Percentiles rank a stretch among this genome's conserved stretches.
phyloP scores from a whole-genome alignment of 1,140 invertebrate species.

The Eueides isabella region DNA sequence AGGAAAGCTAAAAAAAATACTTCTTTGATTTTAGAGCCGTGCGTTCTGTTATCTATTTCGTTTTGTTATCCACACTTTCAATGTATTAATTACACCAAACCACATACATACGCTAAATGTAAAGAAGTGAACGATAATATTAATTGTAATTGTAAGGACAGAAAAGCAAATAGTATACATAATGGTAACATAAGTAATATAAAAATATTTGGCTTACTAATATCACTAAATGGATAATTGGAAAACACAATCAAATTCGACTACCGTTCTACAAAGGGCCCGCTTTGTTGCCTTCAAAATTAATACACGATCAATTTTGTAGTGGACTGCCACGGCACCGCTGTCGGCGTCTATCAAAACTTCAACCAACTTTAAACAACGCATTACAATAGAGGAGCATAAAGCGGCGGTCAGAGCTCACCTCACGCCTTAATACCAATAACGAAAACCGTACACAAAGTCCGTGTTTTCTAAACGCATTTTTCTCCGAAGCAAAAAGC shows the following conservation, averaged over 20 bases:
- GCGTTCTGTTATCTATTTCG: no score
- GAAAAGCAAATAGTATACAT: background rate
- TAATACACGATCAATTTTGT: constrained; percentile 59
- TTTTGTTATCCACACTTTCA: no score
- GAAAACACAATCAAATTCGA: constrained; percentile 41
- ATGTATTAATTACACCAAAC: no score
- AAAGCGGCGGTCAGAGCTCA: constrained; percentile 50
- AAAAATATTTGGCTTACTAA: background rate
- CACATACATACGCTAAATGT: no score
- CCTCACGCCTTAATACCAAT: constrained; percentile 69
- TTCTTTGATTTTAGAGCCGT: no score
- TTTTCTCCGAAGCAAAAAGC: constrained; percentile 73
- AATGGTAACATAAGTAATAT: background rate
- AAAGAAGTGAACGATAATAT: no score
- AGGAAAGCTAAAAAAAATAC: no score
- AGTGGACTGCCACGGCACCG: constrained; percentile 29
- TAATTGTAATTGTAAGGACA: background rate
- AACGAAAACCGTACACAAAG: constrained; percentile 76
- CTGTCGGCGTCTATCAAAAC: constrained; percentile 56
- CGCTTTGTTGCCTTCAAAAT: constrained; percentile 61
- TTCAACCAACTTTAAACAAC: constrained; percentile 57
- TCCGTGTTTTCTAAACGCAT: constrained; percentile 73
- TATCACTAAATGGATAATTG: constrained; percentile 30
- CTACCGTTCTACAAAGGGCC: constrained; percentile 61
- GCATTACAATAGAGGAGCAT: constrained; percentile 57